Evolutionary conservation across 2,113 vertebrate genomes (phyloP).

Genomic region (Diadophis punctatus): DNA sequence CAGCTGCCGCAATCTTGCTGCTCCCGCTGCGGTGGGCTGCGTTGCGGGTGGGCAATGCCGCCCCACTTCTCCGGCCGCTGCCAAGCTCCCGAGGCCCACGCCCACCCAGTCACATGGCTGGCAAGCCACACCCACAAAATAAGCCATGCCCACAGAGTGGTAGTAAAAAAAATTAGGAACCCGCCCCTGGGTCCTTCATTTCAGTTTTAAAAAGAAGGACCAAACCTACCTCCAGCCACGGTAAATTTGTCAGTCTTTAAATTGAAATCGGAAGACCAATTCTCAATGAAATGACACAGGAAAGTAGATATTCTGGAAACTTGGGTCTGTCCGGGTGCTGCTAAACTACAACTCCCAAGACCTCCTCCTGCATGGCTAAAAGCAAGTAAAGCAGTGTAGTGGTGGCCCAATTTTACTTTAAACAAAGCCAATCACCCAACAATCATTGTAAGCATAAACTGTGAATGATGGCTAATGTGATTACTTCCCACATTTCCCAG

Average conservation of each 20-base stretch:
- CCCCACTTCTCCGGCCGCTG: too few relatives aligned
- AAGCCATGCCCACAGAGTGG: too few relatives aligned
- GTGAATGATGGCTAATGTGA: neutral
- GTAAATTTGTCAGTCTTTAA: neutral
- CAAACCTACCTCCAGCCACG: neutral
- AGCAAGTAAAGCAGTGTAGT: neutral
- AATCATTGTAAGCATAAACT: neutral
- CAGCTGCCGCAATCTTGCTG: too few relatives aligned
- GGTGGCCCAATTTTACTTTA: neutral
- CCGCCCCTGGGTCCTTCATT: too few relatives aligned
- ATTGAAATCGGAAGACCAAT: neutral
- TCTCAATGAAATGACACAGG: neutral
- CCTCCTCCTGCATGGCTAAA: neutral
- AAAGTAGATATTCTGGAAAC: neutral
- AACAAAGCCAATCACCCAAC: neutral
- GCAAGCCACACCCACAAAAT: too few relatives aligned
- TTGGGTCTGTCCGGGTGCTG: neutral
- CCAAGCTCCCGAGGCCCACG: too few relatives aligned
- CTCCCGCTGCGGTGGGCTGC: too few relatives aligned
- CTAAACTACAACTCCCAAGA: neutral
- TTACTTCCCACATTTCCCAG: neutral
- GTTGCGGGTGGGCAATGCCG: too few relatives aligned
- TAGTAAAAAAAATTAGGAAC: too few relatives aligned
- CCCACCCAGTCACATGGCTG: too few relatives aligned
- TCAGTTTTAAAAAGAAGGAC: neutral